Base-by-base conservation (phyloP, 2,113 vertebrate species). In the Pygoscelis antarcticus region DNA sequence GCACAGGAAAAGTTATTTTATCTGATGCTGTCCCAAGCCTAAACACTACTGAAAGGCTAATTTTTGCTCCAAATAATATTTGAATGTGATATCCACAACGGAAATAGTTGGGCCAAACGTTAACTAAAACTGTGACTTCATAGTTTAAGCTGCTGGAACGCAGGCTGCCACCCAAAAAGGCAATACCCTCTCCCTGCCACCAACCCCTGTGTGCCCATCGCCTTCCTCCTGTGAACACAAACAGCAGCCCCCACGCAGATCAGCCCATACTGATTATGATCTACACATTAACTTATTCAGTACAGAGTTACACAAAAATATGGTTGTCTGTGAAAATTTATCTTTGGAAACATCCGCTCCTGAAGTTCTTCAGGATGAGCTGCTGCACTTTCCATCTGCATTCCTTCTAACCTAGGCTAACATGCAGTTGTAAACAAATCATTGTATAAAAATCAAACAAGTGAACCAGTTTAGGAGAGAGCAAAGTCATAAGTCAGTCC, bases 201-300 rank as follows among this genome's bases (percentile, higher is more conserved):
- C 72, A 72, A 7, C 4, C 18, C 7, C 22, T 1, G 0, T 21
- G 14, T 21, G 23, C 32, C 10, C 69, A 55, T 32, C 2, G 0
- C n/a, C 27, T 44, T 74, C 29, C n/a, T 90, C 32, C 15, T 46
- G 36, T 30, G 40, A 64, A 32, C 44, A 44, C n/a, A 64, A 26
- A 42, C 38, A 60, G 44, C 54, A 81, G 47, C 11, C 44, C 49
- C 29, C 32, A 16, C 0, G 10, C 20, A 65, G 32, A 25, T n/a
- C 55, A 85, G 60, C 40, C 92, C 51, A 15, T 14, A 51, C 20
- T 32, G 17, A 57, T 22, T 51, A 22, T 17, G 44, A 70, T 20
- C n/a, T 49, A 47, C n/a, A 51, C 14, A 42, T 5, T 16, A 64
- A 76, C 23, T 74, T 78, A 90, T 25, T 65, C 23, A 26, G 19